Evolutionary conservation across 2,888 invertebrate species (phyloP), one percentile per base, ranked within the genome.

Genomic region (Andrena fulva): DNA sequence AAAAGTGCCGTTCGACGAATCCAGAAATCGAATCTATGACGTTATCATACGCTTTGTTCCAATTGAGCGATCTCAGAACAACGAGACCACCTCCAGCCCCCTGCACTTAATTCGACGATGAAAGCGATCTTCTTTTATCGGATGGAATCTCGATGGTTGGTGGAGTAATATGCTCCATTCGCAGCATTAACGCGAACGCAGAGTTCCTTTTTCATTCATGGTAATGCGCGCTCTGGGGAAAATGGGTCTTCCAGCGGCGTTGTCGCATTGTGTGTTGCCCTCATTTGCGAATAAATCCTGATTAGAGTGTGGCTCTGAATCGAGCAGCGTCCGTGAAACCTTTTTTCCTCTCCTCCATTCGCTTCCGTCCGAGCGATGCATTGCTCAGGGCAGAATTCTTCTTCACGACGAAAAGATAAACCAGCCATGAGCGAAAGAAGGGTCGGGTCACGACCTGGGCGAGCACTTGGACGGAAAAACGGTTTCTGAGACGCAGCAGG

Each of bases 201-300:
- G 20, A 27, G 48, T 54, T 80, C 27, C 50, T 69, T 75, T 82
- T 80, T 75, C 74, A 82, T 80, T 66, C 74, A n/a, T 33, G 42
- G 80, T 71, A 71, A 75, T 79, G 79, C 56, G 29, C 56, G 48
- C 48, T 24, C 67, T 42, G 10, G 10, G 12, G 16, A 50, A 66
- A 73, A 67, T 24, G 48, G 59, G 60, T 70, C 78, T 71, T 63
- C 59, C 67, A 50, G 69, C 75, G 48, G 54, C 50, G 70, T 79
- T 50, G 68, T 68, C 59, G 80, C 73, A 79, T 82, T 82, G 82
- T 82, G 68, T 80, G 42, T 80, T 63, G 80, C 54, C 75, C 80
- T 82, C 82, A 82, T 82, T 82, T 75, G 80, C 82, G 74, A 75
- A 80, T 82, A 82, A 82, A 82, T 82, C 74, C 80, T 82, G 82